Evolutionary conservation across 2,113 vertebrate genomes (phyloP).

Genomic region (Melospiza melodia): DNA sequence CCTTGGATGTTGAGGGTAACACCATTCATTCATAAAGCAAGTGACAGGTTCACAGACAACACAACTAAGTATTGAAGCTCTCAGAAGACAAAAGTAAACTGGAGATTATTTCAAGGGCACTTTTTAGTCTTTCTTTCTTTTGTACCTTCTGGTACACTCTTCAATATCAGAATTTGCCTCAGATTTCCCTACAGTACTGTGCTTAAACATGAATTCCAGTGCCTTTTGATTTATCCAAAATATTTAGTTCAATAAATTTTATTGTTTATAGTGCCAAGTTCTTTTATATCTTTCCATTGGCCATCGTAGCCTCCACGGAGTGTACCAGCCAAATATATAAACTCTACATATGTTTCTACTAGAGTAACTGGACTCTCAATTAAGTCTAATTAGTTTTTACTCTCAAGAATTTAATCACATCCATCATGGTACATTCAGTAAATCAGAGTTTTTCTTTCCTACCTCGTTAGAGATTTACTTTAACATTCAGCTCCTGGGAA

Average conservation of each 20-base stretch:
- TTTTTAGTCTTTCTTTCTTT: not conserved
- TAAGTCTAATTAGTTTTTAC: conserved; percentile 60
- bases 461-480: not conserved
- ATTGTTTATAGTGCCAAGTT: conserved; percentile 20
- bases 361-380: conserved; percentile 64
- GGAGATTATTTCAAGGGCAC: not conserved
- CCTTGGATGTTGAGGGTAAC: not conserved
- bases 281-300: conserved; percentile 22
- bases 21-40: not conserved
- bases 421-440: conserved; percentile 53
- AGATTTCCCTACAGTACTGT: not conserved
- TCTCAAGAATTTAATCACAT: conserved; percentile 68
- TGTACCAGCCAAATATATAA: conserved; percentile 66
- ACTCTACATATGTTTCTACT: conserved; percentile 62
- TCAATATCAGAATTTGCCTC: not conserved
- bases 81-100: not conserved
- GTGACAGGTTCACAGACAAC: not conserved
- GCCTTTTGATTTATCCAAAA: conserved; percentile 25
- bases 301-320: conserved; percentile 11
- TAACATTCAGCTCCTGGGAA: conserved; percentile 8
- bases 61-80: not conserved
- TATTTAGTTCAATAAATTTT: not conserved
- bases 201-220: not conserved
- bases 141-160: not conserved
- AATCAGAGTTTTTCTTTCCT: conserved; percentile 38